phyloP scores from a whole-genome alignment of 2,113 vertebrate genomes.

The Megatriorchis doriae region DNA sequence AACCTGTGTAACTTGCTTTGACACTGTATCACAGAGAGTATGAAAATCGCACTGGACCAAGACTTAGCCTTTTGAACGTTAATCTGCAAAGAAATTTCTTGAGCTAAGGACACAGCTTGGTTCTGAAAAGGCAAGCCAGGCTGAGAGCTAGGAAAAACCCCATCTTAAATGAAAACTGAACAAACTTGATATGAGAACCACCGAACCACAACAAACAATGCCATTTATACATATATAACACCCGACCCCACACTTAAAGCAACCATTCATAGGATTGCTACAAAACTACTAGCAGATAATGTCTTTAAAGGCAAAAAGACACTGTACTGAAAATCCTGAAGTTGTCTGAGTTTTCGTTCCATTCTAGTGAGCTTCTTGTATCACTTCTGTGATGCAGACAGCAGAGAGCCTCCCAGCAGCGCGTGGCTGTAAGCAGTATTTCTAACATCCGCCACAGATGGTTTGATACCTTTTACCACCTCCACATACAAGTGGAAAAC shows the following conservation, averaged over 20 bases:
- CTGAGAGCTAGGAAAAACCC: neutral
- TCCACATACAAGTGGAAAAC: neutral
- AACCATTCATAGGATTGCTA: neutral
- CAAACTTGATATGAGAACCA: constrained; percentile 6
- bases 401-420: neutral
- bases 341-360: neutral
- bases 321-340: neutral
- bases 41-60: neutral
- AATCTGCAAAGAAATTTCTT: neutral
- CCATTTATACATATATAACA: neutral
- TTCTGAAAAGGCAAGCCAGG: neutral
- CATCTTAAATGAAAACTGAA: neutral
- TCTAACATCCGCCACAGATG: neutral
- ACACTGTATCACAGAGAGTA: neutral
- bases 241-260: neutral
- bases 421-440: neutral
- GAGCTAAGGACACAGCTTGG: neutral
- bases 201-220: constrained; percentile 6
- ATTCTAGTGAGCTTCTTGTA: neutral
- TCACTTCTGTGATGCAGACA: neutral
- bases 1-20: neutral
- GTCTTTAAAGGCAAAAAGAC: neutral
- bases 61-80: neutral
- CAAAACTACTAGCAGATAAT: neutral
- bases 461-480: neutral